A percentile compares a stretch with the other conserved stretches of the same genome.
Evolutionary conservation across 2,888 invertebrate genomes (phyloP).

Genomic region (Auanema sp.): DNA sequence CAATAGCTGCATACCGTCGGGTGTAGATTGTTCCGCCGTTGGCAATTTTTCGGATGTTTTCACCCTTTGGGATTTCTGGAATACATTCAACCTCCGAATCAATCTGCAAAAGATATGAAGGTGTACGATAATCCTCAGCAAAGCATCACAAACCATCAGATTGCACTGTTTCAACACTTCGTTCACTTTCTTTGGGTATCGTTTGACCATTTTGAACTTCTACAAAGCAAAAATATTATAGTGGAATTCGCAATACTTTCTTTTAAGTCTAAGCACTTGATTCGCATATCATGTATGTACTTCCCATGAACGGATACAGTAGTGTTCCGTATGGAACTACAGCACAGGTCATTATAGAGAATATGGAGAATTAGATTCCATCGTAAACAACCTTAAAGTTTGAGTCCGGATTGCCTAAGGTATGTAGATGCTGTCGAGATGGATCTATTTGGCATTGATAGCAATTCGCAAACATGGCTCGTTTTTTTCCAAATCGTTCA

Average conservation of each 20-base stretch:
- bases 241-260: too few species aligned
- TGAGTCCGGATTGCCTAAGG: constrained; percentile 37
- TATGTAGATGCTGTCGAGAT: constrained; percentile 44
- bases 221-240: too few species aligned
- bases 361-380: too few species aligned
- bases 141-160: not conserved
- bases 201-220: constrained; percentile 5
- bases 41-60: constrained; percentile 29
- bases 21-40: constrained; percentile 26
- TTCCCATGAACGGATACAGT: too few species aligned
- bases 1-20: constrained; percentile 5
- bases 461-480: constrained; percentile 42
- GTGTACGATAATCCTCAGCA: not conserved
- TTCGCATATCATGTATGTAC: too few species aligned
- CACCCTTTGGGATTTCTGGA: constrained; percentile 27
- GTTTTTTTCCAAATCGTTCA: constrained; percentile 14
- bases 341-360: too few species aligned
- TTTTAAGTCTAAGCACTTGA: too few species aligned
- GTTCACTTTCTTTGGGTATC: not conserved
- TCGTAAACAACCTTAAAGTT: constrained; percentile 25
- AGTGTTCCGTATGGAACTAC: too few species aligned
- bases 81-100: constrained; percentile 20
- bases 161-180: not conserved
- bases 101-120: constrained; percentile 15
- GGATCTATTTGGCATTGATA: constrained; percentile 47